Percentiles rank a stretch among this genome's conserved stretches.
These are phyloP conservation scores for Ancistrus triradiatus DNA, from an alignment of 2,113 vertebrate species.

Conservation along the genomic window DNA sequence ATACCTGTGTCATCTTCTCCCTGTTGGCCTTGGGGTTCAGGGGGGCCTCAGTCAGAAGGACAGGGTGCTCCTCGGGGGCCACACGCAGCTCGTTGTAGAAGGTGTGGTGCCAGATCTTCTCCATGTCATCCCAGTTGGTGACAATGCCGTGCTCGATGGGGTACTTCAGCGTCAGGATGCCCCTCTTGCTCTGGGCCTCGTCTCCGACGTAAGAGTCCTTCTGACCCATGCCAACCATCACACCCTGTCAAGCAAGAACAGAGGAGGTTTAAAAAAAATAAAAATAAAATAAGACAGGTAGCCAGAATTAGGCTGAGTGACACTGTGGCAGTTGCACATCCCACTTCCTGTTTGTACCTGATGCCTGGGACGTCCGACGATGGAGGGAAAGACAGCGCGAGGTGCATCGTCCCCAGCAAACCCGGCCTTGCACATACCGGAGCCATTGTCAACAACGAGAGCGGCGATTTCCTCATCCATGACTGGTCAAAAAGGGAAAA, in stretches of 20 bases:
- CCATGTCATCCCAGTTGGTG: slow-evolving; percentile 98
- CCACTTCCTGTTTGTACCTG: slow-evolving; percentile 50
- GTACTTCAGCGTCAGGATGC: slow-evolving; percentile 96
- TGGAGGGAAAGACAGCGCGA: slow-evolving; percentile 69
- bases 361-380: slow-evolving; percentile 71
- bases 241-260: slow-evolving; percentile 70
- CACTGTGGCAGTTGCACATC: no score
- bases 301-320: no score
- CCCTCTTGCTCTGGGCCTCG: slow-evolving; percentile 97
- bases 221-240: slow-evolving; percentile 99
- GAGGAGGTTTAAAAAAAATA: no score
- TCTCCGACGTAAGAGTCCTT: slow-evolving; percentile 97
- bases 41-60: slow-evolving; percentile 93
- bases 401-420: slow-evolving; percentile 73
- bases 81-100: slow-evolving; percentile 98
- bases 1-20: slow-evolving; percentile 96
- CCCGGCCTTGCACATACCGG: slow-evolving; percentile 74
- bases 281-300: no score
- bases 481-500: slow-evolving; percentile 54
- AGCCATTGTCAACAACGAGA: slow-evolving; percentile 72
- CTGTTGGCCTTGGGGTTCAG: slow-evolving; percentile 96
- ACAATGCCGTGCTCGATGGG: slow-evolving; percentile 97
- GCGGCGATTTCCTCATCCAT: slow-evolving; percentile 82
- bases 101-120: slow-evolving; percentile 99
- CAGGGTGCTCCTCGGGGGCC: slow-evolving; percentile 95